phyloP scores from a whole-genome alignment of 2,797 vertebrate species.

The Phyllotis vaccarum region DNA sequence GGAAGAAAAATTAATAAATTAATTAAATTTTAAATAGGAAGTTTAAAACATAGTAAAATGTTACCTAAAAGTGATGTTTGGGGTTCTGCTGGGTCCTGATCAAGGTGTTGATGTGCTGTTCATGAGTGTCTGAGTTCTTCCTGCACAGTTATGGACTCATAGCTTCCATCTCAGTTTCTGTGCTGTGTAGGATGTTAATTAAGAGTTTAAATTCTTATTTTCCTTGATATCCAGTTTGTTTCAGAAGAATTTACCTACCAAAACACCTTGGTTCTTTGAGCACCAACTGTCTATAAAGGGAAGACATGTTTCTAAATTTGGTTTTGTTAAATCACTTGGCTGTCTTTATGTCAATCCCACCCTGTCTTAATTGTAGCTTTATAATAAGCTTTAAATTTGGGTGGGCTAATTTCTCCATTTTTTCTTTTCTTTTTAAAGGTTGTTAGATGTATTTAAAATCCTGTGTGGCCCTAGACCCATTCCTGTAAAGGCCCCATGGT shows the following conservation, averaged over 20 bases:
- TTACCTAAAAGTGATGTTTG: not conserved
- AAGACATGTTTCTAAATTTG: not conserved
- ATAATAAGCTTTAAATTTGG: not conserved
- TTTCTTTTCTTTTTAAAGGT: not conserved
- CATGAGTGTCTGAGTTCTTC: not conserved
- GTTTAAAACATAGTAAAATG: constrained; percentile 54
- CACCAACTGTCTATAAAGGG: not conserved
- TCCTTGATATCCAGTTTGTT: not conserved
- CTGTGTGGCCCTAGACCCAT: not conserved
- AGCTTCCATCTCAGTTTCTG: not conserved
- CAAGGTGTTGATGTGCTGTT: not conserved
- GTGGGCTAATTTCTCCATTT: not conserved
- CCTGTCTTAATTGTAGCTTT: not conserved
- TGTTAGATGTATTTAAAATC: not conserved
- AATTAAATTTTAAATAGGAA: not conserved
- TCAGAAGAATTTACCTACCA: not conserved
- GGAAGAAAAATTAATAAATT: constrained; percentile 45
- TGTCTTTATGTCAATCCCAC: not conserved
- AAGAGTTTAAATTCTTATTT: not conserved
- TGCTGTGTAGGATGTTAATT: not conserved
- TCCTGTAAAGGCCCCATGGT: fast-evolving
- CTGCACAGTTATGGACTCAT: not conserved
- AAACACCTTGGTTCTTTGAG: not conserved
- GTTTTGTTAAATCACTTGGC: not conserved
- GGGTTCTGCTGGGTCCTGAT: not conserved